Base-by-base conservation (phyloP, 2,888 invertebrate species). In the Spodoptera littoralis region DNA sequence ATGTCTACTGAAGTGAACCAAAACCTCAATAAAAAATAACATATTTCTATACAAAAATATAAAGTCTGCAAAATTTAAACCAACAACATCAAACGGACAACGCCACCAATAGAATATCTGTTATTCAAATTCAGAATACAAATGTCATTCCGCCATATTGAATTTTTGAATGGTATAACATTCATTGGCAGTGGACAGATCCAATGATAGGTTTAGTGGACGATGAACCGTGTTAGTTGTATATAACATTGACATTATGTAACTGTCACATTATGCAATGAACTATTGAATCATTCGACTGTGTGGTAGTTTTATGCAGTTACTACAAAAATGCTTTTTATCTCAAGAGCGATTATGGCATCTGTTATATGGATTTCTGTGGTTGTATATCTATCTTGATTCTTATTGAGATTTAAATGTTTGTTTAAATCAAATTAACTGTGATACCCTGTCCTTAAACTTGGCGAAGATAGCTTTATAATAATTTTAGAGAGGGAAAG, bases 141-240 rank as follows among this genome's bases (percentile, higher is more conserved):
- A 48, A 70, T 66, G 45, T 56, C 60, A 67, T 13, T 12, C 36
- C 55, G 56, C 60, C 60, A 73, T 73, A 67, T 67, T 68, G 60
- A 60, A 60, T 73, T 67, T 73, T 46, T 48, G 42, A 44, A 53
- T 60, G 45, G 49, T 56, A 22, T 22, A 30, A 53, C 56, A 43
- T 3, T 27, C 27, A 53, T 56, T 67, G 73, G 60, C 73, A 73
- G 56, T 18, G 55, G 61, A 56, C 60, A 47, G 73, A 70, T 54
- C 52, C 48, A 57, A 70, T 57, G 52, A 44, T 18, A 49, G 30
- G 50, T 58, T 56, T 45, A 56, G 42, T 4, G 11, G 18, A 30
- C 46, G 42, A 54, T 47, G 18, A 58, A 47, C 44, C 18, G 27
- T 46, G 12, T 11, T 56, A 11, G 42, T 43, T 49, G 65, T 48